phyloP scores from a whole-genome alignment of 1,140 invertebrate genomes.

The Zaprionus tsacasi region DNA sequence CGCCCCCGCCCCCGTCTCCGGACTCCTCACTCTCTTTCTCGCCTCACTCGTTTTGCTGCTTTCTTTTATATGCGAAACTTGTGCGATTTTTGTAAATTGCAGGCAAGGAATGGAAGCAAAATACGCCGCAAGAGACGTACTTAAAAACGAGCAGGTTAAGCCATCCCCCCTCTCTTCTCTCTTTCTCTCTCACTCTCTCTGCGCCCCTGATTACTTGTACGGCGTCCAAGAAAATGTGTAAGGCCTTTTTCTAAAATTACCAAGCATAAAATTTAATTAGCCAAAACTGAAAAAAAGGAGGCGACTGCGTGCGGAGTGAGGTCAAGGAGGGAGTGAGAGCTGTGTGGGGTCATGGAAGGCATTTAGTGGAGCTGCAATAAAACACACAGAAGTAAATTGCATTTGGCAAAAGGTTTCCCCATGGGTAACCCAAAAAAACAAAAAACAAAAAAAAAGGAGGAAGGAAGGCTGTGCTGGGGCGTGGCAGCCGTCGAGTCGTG shows the following conservation, averaged over 20 bases:
- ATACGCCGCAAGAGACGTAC: constrained; percentile 27
- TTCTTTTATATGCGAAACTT: constrained; percentile 61
- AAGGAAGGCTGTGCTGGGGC: constrained; percentile 1
- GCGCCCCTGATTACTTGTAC: neutral
- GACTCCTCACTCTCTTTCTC: neutral
- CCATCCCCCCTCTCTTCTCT: neutral
- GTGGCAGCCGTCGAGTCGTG: constrained; percentile 4
- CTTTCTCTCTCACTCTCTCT: neutral
- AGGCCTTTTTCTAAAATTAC: constrained; percentile 78
- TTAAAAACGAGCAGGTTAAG: constrained; percentile 14
- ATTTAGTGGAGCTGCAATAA: constrained; percentile 38
- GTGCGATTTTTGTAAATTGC: constrained; percentile 49
- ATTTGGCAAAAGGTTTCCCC: constrained; percentile 52
- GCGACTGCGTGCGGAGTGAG: constrained; percentile 36
- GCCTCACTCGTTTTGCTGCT: neutral
- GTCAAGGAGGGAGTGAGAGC: neutral
- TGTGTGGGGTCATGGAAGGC: neutral
- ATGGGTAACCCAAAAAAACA: neutral
- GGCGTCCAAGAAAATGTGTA: constrained; percentile 36
- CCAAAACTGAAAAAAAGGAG: constrained; percentile 75
- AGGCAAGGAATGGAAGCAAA: constrained; percentile 13
- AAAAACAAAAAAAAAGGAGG: no score
- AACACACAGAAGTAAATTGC: constrained; percentile 70
- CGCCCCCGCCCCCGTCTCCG: neutral
- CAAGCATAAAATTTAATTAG: constrained; percentile 82